Conservation (phyloP, 2,113 vertebrate species). For the Lampris incognitus region DNA sequence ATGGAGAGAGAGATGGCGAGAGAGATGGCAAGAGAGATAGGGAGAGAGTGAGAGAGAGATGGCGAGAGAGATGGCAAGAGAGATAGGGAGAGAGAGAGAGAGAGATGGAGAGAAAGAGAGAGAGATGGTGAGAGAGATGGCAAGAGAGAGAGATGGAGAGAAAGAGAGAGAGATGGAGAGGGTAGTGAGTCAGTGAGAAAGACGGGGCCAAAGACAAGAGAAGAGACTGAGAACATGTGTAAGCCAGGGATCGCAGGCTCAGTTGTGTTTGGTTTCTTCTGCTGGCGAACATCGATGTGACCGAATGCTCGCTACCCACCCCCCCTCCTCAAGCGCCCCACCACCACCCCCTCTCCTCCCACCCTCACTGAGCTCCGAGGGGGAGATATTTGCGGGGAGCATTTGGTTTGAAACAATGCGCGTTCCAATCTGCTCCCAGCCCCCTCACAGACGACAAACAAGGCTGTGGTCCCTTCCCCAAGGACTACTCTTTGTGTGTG, state of each 20-base stretch:
- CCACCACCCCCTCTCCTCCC: conserved; percentile 8
- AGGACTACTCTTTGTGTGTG: conserved; percentile 27
- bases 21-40: neutral
- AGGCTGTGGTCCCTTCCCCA: conserved; percentile 62
- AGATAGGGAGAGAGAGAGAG: neutral
- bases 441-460: conserved; percentile 59
- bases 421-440: conserved; percentile 54
- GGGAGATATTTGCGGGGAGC: conserved; percentile 68
- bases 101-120: neutral
- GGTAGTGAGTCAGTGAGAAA: neutral
- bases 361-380: conserved; percentile 54
- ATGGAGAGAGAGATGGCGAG: neutral
- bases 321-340: neutral
- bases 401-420: conserved; percentile 77
- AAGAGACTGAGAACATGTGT: neutral
- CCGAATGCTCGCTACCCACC: conserved; percentile 18
- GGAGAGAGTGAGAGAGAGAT: neutral
- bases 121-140: neutral
- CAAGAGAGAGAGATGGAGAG: neutral
- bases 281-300: conserved; percentile 38
- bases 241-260: conserved; percentile 3
- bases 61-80: neutral
- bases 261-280: conserved; percentile 33
- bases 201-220: neutral
- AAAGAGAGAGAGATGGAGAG: neutral